Percentiles rank a stretch among this genome's conserved stretches.
Evolutionary conservation across 2,797 vertebrate genomes (phyloP).

Genomic region (Acipenser transmontanus): DNA sequence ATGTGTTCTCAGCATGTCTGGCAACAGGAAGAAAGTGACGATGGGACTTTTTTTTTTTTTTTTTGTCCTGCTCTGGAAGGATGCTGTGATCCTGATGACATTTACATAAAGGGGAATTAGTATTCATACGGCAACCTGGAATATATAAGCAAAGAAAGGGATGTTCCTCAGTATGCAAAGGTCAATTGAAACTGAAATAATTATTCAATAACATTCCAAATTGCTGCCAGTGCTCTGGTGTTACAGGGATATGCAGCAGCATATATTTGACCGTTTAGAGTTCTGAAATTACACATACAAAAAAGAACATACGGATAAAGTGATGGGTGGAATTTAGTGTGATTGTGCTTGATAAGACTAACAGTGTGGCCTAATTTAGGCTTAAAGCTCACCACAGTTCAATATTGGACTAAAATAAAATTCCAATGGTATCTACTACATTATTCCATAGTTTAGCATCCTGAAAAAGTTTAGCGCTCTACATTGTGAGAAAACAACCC

Average conservation of each 20-base stretch:
- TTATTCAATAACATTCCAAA: constrained; percentile 48
- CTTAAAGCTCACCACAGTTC: too few species aligned
- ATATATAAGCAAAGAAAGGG: constrained; percentile 34
- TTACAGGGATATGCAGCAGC: neutral
- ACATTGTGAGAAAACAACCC: too few species aligned
- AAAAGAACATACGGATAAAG: neutral
- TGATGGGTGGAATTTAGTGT: too few species aligned
- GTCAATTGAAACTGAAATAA: constrained; percentile 38
- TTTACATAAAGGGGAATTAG: constrained; percentile 31
- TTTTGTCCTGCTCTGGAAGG: constrained; percentile 1
- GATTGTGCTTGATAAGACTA: too few species aligned
- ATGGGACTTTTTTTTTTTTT: neutral
- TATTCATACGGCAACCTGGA: constrained; percentile 34
- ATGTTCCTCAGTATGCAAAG: constrained; percentile 35
- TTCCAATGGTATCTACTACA: too few species aligned
- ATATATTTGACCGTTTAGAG: neutral
- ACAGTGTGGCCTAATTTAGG: too few species aligned
- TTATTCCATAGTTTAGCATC: too few species aligned
- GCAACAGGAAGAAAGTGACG: neutral
- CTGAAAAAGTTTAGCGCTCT: too few species aligned
- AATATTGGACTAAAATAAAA: too few species aligned
- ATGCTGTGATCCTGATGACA: constrained; percentile 30
- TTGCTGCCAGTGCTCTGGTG: constrained; percentile 43
- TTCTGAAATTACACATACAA: neutral
- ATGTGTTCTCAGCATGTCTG: neutral